These are phyloP conservation scores for Oegoconia quadripuncta DNA, from an alignment of 2,888 invertebrate species.

Conservation along the genomic window DNA sequence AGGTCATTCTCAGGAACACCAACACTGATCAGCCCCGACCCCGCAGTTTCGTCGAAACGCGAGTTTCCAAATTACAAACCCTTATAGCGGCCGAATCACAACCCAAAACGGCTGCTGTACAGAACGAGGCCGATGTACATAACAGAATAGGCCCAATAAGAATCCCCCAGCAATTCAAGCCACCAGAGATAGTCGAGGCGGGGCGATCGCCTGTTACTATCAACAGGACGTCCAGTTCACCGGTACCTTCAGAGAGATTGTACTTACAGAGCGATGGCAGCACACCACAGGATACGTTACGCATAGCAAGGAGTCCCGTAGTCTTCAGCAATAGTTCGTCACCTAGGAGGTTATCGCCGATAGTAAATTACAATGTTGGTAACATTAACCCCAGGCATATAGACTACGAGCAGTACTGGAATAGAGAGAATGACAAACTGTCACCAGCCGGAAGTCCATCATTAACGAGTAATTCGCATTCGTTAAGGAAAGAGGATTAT, in stretches of 20 bases:
- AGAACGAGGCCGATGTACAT: conserved; percentile 46
- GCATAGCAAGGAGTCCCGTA: conserved; percentile 55
- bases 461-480: conserved; percentile 50
- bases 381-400: conserved; percentile 74
- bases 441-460: conserved; percentile 57
- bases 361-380: conserved; percentile 71
- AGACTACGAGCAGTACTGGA: conserved; percentile 66
- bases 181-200: conserved; percentile 39
- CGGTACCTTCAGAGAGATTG: conserved; percentile 37
- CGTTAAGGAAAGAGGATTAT: conserved; percentile 57
- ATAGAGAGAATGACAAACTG: conserved; percentile 52
- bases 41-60: conserved; percentile 67
- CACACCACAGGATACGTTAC: conserved; percentile 57
- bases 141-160: conserved; percentile 52
- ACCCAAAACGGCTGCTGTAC: conserved; percentile 43
- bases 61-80: conserved; percentile 67
- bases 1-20: not conserved
- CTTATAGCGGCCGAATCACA: conserved; percentile 58
- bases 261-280: conserved; percentile 40
- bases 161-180: conserved; percentile 57
- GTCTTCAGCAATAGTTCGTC: conserved; percentile 69
- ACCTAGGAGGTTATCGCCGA: conserved; percentile 64
- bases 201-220: conserved; percentile 47
- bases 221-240: conserved; percentile 56
- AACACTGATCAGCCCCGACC: conserved; percentile 33